Evolutionary conservation across 2,888 invertebrate genomes (phyloP).

Genomic region (Amiota communis): DNA sequence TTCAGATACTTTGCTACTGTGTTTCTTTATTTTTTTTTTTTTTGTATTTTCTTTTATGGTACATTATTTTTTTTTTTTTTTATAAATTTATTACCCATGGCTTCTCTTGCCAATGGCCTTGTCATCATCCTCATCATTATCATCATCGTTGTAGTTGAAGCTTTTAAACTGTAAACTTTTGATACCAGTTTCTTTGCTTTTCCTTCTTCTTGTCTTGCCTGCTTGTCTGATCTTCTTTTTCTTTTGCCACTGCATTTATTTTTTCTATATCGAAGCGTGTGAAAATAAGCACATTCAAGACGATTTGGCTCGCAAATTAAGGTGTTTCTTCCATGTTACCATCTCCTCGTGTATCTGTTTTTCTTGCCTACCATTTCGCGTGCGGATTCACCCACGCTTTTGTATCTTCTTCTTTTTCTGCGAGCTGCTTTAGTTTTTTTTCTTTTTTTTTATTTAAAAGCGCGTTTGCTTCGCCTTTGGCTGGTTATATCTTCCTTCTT

Average conservation of each 20-base stretch:
- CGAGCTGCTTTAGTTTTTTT: not conserved
- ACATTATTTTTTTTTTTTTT: conserved; percentile 44
- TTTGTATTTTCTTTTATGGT: not conserved
- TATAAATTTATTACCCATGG: conserved; percentile 38
- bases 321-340: conserved; percentile 15
- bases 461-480: conserved; percentile 48
- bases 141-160: not conserved
- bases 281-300: conserved; percentile 22
- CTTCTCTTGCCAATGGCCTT: not conserved
- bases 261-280: not conserved
- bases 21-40: not conserved
- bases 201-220: not conserved
- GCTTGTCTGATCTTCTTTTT: no score
- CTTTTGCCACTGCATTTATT: no score
- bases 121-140: not conserved
- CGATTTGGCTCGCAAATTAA: conserved; percentile 30
- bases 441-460: conserved; percentile 15
- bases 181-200: conserved; percentile 43
- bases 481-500: not conserved
- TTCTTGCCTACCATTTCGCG: conserved; percentile 22
- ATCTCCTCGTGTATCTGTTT: conserved; percentile 32
- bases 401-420: conserved; percentile 14
- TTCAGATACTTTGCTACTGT: not conserved
- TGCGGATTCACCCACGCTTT: not conserved
- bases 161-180: conserved; percentile 51